Evolutionary conservation across 64 coral and sea anemone species (phyloP).

Genomic region (Montipora cactus): DNA sequence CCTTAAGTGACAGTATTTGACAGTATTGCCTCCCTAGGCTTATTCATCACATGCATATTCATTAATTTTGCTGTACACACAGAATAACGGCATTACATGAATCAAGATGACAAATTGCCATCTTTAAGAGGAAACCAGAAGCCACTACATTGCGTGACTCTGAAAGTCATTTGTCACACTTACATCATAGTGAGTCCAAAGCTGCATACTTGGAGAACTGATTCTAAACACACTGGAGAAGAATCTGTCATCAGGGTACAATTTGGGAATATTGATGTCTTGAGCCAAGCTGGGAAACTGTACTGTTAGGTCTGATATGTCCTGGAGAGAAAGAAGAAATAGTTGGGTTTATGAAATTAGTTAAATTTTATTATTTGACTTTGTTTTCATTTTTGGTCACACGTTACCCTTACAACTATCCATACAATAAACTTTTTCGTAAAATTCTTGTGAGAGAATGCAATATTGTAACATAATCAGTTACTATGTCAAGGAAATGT

Average conservation of each 20-base stretch:
- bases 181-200: conserved; percentile 98
- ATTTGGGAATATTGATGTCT: conserved; percentile 86
- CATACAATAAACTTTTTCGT: too few species aligned
- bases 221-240: conserved; percentile 96
- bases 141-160: background rate
- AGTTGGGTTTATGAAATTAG: too few species aligned
- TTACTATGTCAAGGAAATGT: background rate
- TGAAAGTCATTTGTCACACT: background rate
- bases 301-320: conserved; percentile 80
- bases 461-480: background rate
- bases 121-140: background rate
- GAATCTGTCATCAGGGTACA: conserved; percentile 84
- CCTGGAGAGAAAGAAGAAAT: conserved; percentile 15
- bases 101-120: background rate
- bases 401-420: too few species aligned
- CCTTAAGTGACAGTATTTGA: too few species aligned
- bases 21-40: too few species aligned
- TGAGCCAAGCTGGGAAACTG: conserved; percentile 86
- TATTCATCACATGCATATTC: too few species aligned
- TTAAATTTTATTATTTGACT: too few species aligned
- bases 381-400: too few species aligned
- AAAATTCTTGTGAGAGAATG: too few species aligned
- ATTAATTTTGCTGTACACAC: too few species aligned
- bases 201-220: conserved; percentile 72
- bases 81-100: background rate